Evolutionary conservation across 2,797 vertebrate species (phyloP), one percentile per base, ranked within the genome.

Genomic region (Masticophis lateralis): DNA sequence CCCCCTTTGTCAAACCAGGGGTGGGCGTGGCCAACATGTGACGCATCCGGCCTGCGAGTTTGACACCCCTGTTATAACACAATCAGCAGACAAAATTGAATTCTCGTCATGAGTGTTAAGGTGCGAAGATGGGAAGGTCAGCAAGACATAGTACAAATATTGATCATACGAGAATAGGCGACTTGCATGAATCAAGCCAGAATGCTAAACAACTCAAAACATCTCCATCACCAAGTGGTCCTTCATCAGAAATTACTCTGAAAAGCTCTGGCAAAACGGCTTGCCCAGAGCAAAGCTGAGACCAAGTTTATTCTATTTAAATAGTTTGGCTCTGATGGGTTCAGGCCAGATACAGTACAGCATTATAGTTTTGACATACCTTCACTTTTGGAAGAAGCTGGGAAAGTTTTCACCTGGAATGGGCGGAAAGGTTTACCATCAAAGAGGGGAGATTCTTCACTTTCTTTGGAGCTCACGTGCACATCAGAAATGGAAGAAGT

Each of bases 401-500:
- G 99, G 97, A 99, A 97, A n/a, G 99, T 98, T 95, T 98, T 98
- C 98, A 99, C 98, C 96, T 99, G 98, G 98, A 99, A 98, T 1
- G 99, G 99, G 28, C 97, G 98, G 98, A 99, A 99, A 12, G 98
- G 98, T 94, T 98, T 98, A 88, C 97, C 98, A 94, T 99, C 98
- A 5, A 97, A 96, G 88, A 97, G 87, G 0, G 98, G 98, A 11
- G 98, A 96, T 93, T 99, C 99, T 74, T 98, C 98, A 0, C 98
- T 99, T 96, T 99, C 99, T 96, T 99, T 99, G 0, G 99, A 99
- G 92, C 98, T 99, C 95, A 99, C 98, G 13, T 98, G 98, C 90
- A 99, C 98, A 25, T 99, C 99, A 0, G 99, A 99, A 97, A 99
- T 98, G 61, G 99, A 99, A 53, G 99, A 98, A 20, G 99, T 98